Evolutionary conservation across 2,113 vertebrate genomes (phyloP).

Genomic region (Pongo pygmaeus): DNA sequence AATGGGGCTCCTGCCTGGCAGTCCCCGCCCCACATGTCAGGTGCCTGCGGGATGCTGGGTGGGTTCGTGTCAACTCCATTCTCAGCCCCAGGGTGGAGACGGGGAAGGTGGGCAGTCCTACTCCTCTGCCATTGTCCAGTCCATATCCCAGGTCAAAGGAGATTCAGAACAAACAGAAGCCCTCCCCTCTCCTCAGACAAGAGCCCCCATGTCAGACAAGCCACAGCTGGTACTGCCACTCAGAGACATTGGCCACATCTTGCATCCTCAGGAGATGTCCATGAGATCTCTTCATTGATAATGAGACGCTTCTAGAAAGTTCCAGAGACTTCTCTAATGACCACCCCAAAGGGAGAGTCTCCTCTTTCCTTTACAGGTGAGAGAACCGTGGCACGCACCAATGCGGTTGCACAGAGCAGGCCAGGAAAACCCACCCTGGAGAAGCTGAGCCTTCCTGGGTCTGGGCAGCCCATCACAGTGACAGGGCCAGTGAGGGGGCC

Average conservation of each 20-base stretch:
- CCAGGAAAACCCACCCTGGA: too few relatives aligned
- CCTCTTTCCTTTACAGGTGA: not conserved
- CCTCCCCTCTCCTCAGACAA: not conserved
- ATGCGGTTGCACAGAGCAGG: too few relatives aligned
- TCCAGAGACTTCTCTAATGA: not conserved
- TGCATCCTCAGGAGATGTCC: not conserved
- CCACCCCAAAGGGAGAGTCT: not conserved
- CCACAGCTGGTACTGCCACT: not conserved
- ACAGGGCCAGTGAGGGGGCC: not conserved
- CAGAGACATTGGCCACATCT: not conserved
- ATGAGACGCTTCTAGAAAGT: not conserved
- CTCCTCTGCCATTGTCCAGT: not conserved
- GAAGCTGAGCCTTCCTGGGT: too few relatives aligned
- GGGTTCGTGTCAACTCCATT: not conserved
- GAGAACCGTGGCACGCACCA: not conserved
- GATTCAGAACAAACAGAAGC: not conserved
- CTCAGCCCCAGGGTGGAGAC: not conserved
- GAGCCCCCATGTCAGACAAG: not conserved
- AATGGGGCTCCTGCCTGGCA: not conserved
- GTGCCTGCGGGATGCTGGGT: accelerated
- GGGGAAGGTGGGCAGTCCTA: too few relatives aligned
- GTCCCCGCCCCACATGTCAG: accelerated
- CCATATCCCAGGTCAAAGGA: not conserved
- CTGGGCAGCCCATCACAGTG: not conserved
- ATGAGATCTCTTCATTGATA: not conserved